These are phyloP conservation scores for Mythimna vitellina DNA, from an alignment of 2,888 invertebrate genomes.

Conservation along the genomic window DNA sequence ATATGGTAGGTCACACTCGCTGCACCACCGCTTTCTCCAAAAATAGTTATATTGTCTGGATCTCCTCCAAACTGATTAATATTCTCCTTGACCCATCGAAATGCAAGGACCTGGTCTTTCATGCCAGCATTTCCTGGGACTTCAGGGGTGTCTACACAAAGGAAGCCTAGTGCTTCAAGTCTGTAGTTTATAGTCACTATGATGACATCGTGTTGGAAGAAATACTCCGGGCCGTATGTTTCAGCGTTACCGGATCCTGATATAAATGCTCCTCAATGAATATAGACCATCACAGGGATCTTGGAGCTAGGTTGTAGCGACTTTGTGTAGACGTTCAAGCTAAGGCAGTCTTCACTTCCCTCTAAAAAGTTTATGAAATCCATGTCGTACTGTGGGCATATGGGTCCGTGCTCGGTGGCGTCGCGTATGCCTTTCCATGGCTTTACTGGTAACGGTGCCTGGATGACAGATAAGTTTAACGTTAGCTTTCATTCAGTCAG, in stretches of 20 bases:
- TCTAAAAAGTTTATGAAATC: constrained; percentile 62
- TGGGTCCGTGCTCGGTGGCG: constrained; percentile 76
- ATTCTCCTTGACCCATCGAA: constrained; percentile 79
- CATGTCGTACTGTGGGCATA: constrained; percentile 80
- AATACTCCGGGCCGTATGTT: constrained; percentile 78
- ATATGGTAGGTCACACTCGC: constrained; percentile 80
- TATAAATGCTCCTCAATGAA: constrained; percentile 83
- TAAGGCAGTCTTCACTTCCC: constrained; percentile 81
- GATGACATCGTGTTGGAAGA: constrained; percentile 81
- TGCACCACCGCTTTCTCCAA: constrained; percentile 85
- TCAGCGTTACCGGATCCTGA: constrained; percentile 80
- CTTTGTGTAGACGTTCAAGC: constrained; percentile 79
- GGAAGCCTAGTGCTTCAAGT: constrained; percentile 73
- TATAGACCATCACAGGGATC: constrained; percentile 84
- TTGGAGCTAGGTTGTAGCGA: constrained; percentile 64
- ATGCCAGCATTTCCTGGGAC: constrained; percentile 83
- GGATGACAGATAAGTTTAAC: constrained; percentile 5
- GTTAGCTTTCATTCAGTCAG: too few relatives aligned
- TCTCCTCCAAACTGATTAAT: constrained; percentile 80
- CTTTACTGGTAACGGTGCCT: constrained; percentile 77
- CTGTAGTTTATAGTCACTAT: constrained; percentile 85
- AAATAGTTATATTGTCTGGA: constrained; percentile 79
- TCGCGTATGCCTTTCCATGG: constrained; percentile 78
- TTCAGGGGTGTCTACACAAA: constrained; percentile 75
- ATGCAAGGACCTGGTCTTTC: constrained; percentile 80